Evolutionary conservation across 2,113 vertebrate species (phyloP), one percentile per base, ranked within the genome.

Genomic region (Colius striatus): DNA sequence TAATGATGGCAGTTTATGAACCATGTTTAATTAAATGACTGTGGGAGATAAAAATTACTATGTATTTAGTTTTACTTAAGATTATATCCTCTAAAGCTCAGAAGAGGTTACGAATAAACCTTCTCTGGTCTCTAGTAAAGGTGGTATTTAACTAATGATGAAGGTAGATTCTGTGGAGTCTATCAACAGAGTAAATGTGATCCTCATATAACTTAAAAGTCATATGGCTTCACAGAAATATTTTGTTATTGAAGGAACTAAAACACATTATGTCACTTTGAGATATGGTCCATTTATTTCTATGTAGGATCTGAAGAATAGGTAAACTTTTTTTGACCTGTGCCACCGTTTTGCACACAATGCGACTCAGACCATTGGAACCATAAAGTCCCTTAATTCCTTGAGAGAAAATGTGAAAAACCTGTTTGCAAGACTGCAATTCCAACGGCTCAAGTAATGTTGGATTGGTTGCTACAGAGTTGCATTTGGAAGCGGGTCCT

Each of bases 11-110:
- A 84, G 57, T 81, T 90, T 93, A 93, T 84, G 92, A 93, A 53
- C 48, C 66, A 66, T 93, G 67, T 82, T 92, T 91, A 94, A 90
- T 87, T 95, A 85, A 93, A 62, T 53, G 50, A 94, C 84, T 84
- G 48, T 78, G 70, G 53, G 73, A 92, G 48, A 84, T 67, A 86
- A 84, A 96, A 96, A 77, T 90, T 43, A 62, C 25, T 20, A 8
- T 55, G 22, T 91, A 74, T 94, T 94, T 87, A 74, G n/a, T 32
- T 91, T 70, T 81, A 36, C 22, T 70, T 84, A 47, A 45, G 45
- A 66, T 80, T 83, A 92, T 58, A 76, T 30, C 30, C 23, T 84
- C 25, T 89, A 65, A 73, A 81, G 17, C 68, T 94, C 13, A 21
- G 34, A 89, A 77, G 30, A 76, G 2, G 1, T 54, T 66, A 32